Evolutionary conservation across 2,797 vertebrate genomes (phyloP).

Genomic region (Danio tinwini): DNA sequence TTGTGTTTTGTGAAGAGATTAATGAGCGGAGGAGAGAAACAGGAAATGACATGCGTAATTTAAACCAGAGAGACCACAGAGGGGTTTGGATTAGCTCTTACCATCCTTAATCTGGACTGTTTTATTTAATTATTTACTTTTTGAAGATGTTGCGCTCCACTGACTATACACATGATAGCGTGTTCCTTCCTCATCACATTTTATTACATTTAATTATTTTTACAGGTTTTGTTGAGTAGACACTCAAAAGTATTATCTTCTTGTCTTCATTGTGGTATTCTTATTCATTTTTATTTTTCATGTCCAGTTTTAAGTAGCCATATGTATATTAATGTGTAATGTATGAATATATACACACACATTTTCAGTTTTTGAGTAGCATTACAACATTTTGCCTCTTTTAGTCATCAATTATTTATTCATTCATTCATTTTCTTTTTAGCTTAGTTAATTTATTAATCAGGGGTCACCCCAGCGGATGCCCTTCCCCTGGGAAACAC

Average conservation of each 20-base stretch:
- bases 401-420: too few species aligned
- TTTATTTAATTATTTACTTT: conserved; percentile 49
- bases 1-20: conserved; percentile 71
- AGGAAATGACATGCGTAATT: conserved; percentile 64
- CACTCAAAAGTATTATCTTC: too few species aligned
- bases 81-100: conserved; percentile 66
- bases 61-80: conserved; percentile 51
- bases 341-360: too few species aligned
- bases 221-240: too few species aligned
- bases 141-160: not conserved
- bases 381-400: not conserved
- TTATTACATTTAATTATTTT: not conserved
- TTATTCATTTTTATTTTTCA: not conserved
- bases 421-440: too few species aligned
- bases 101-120: conserved; percentile 19
- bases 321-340: too few species aligned
- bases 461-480: too few species aligned
- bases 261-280: too few species aligned
- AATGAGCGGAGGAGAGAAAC: conserved; percentile 59
- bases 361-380: too few species aligned
- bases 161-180: not conserved
- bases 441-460: too few species aligned
- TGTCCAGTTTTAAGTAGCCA: not conserved
- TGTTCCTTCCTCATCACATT: not conserved
- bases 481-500: too few species aligned